These are phyloP conservation scores for Stenoptilia bipunctidactyla DNA, from an alignment of 2,888 invertebrate species.

Conservation along the genomic window DNA sequence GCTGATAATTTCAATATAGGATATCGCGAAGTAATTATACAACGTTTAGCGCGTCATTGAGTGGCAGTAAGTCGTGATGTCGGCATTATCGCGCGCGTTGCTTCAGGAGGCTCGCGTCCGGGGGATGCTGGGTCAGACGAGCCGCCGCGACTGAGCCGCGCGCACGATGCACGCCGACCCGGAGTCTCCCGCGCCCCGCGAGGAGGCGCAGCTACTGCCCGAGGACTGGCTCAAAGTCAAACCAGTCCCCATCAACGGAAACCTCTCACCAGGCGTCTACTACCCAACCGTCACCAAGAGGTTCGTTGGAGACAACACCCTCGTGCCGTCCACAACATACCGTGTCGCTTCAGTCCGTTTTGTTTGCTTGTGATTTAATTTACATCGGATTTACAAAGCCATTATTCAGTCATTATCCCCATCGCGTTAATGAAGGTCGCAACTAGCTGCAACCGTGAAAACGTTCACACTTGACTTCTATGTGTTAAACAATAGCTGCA, in stretches of 20 bases:
- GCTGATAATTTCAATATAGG: slow-evolving; percentile 65
- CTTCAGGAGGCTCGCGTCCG: slow-evolving; percentile 44
- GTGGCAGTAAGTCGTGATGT: slow-evolving; percentile 56
- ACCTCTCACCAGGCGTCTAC: slow-evolving; percentile 63
- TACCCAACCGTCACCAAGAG: slow-evolving; percentile 64
- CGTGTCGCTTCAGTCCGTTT: slow-evolving; percentile 53
- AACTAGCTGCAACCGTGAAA: slow-evolving; percentile 39
- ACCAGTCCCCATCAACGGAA: slow-evolving; percentile 49
- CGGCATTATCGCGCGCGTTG: slow-evolving; percentile 65
- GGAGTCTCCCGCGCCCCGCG: slow-evolving; percentile 60
- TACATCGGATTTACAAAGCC: too few species aligned
- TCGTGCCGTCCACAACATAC: slow-evolving; percentile 54
- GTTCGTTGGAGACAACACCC: slow-evolving; percentile 50
- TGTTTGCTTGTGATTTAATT: too few species aligned
- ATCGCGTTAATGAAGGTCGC: slow-evolving; percentile 17
- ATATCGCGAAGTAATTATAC: slow-evolving; percentile 65
- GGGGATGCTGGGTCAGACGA: slow-evolving; percentile 43
- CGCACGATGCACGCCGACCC: slow-evolving; percentile 56
- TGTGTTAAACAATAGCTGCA: slow-evolving; percentile 3
- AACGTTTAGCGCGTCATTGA: slow-evolving; percentile 57
- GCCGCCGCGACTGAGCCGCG: slow-evolving; percentile 31
- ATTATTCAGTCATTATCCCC: slow-evolving; percentile 18
- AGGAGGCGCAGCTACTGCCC: slow-evolving; percentile 60
- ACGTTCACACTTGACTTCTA: slow-evolving; percentile 33
- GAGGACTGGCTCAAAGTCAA: slow-evolving; percentile 66